A percentile compares a stretch with the other conserved stretches of the same genome.
phyloP scores from a whole-genome alignment of 2,113 vertebrate genomes.

The Rousettus leschenaultii region DNA sequence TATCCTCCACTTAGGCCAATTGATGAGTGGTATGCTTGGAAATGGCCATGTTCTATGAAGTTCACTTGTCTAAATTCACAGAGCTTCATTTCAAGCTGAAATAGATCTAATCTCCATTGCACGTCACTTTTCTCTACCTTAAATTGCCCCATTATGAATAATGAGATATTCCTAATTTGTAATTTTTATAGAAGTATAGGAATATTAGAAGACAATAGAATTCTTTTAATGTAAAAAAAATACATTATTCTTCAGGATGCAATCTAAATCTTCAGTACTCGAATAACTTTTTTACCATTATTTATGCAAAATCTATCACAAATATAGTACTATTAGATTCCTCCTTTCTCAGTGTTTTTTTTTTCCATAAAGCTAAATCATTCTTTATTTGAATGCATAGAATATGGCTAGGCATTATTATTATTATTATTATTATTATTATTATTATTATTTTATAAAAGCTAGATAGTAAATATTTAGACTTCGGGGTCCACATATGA shows the following conservation, averaged over 20 bases:
- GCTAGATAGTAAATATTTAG: neutral
- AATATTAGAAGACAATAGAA: neutral
- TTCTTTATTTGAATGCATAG: neutral
- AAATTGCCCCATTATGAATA: neutral
- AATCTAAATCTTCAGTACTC: neutral
- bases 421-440: too few species aligned
- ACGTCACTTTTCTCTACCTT: neutral
- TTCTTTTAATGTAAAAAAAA: neutral
- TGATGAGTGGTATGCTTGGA: neutral
- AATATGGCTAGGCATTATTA: neutral
- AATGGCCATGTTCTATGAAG: neutral
- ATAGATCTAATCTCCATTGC: neutral
- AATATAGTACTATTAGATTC: neutral
- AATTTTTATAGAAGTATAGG: neutral
- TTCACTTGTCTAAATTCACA: neutral
- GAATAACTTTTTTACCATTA: neutral
- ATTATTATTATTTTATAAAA: neutral
- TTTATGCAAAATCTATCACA: neutral
- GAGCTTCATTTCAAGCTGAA: neutral
- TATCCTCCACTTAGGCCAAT: neutral
- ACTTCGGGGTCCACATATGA: neutral
- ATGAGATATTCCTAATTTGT: neutral
- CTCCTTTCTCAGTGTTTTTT: neutral
- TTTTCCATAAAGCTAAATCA: neutral
- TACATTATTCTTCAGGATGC: neutral